Evolutionary conservation across 2,113 vertebrate genomes (phyloP), one percentile per base, ranked within the genome.

Genomic region (Oncorhynchus gorbuscha): DNA sequence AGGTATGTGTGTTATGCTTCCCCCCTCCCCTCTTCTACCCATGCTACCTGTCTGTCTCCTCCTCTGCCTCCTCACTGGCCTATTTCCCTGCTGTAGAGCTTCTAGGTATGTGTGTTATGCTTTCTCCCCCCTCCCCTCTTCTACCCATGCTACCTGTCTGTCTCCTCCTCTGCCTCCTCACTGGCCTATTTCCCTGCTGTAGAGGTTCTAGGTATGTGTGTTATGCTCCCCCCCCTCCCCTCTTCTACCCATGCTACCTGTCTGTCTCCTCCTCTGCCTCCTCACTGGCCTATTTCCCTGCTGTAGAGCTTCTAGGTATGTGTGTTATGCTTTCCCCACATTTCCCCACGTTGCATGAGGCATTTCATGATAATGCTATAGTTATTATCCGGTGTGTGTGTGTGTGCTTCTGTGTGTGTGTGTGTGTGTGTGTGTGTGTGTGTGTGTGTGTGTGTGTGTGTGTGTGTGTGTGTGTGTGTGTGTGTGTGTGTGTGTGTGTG

Each of bases 291-390:
- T 66, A 20, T 86, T 71, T 70, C 58, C 71, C 82, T 74, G 85
- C 82, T 78, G 72, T 90, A 91, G 90, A 90, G 79, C 85, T 92
- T 76, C 83, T 92, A 85, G 91, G 91, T 92, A 91, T 75, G 90
- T 92, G 35, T 75, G 77, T 73, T 80, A 79, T 72, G 26, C 51
- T 81, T 20, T 72, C 58, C 22, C 39, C 39, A 45, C 39, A 45
- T 45, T 35, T 35, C 32, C 5, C 32, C 32, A 3, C 45, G 4
- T n/a, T n/a, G 22, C 35, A 64, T 22, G 61, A 16, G 24, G 8
- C n/a, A 22, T 64, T n/a, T 22, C 61, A 64, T 22, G 24, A 24
- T 22, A 64, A 26, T 12, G 1, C 14, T 45, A 45, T 45, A 45
- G 39, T 45, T 45, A 66, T 16, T 26, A 66, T 66, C 26, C 1